phyloP scores from a whole-genome alignment of 1,140 invertebrate genomes.

The Papilio polytes region DNA sequence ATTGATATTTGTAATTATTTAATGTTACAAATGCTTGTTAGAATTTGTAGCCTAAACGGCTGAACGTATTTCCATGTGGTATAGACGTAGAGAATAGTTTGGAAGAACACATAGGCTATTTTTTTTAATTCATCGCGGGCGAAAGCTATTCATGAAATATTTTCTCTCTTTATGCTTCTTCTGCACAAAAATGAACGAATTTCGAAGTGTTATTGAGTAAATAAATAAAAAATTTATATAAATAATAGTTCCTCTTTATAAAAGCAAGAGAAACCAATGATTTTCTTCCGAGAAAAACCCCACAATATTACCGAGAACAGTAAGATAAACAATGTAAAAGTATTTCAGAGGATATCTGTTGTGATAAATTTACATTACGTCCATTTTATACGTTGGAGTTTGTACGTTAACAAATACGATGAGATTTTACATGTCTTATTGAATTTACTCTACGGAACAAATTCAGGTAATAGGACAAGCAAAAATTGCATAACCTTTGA shows the following conservation, averaged over 20 bases:
- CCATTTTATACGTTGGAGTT: conserved; percentile 14
- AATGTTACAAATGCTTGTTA: too few relatives aligned
- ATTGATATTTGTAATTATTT: too few relatives aligned
- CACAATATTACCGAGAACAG: conserved; percentile 8
- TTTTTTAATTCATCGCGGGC: too few relatives aligned
- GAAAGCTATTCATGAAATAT: too few relatives aligned
- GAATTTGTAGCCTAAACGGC: too few relatives aligned
- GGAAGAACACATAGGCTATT: too few relatives aligned
- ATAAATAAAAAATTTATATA: too few relatives aligned
- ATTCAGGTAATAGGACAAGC: background rate
- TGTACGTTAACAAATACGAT: background rate
- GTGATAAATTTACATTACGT: conserved; percentile 22
- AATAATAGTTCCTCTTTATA: background rate
- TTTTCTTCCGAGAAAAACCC: background rate
- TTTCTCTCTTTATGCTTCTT: too few relatives aligned
- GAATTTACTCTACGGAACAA: background rate
- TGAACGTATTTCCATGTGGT: too few relatives aligned
- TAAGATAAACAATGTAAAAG: conserved; percentile 13
- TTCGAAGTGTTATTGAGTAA: too few relatives aligned
- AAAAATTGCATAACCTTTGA: background rate
- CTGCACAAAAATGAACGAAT: too few relatives aligned
- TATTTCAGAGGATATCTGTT: conserved; percentile 12
- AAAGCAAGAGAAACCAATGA: background rate
- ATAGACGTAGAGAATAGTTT: too few relatives aligned
- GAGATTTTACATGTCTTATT: background rate